Conservation (phyloP, 2,888 invertebrate species). For the Parnassius mnemosyne region DNA sequence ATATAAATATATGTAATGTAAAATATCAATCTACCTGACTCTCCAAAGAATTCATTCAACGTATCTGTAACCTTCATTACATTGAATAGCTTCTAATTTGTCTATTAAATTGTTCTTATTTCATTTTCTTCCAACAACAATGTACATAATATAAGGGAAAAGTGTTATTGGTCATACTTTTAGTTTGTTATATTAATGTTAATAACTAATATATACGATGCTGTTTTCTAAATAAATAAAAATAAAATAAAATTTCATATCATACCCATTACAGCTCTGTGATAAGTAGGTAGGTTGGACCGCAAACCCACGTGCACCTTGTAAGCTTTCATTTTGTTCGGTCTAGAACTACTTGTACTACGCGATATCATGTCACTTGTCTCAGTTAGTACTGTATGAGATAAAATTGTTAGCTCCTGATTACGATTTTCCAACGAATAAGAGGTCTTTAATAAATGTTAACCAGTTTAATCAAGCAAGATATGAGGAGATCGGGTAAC, state of each 20-base stretch:
- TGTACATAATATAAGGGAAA: no score
- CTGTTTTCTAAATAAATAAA: no score
- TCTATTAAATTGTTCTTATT: no score
- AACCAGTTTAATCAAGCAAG: background rate
- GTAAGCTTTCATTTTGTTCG: slow-evolving; percentile 24
- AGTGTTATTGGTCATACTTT: no score
- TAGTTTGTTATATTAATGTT: no score
- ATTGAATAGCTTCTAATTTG: no score
- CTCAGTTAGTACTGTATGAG: slow-evolving; percentile 1
- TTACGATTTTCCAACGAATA: slow-evolving; percentile 7
- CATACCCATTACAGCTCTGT: slow-evolving; percentile 12
- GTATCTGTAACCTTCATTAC: no score
- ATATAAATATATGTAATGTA: no score
- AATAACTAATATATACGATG: no score
- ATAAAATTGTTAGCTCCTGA: slow-evolving; percentile 16
- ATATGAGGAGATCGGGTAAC: background rate
- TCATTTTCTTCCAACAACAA: no score
- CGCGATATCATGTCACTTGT: slow-evolving; percentile 9
- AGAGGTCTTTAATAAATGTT: slow-evolving; percentile 1
- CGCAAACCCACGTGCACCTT: slow-evolving; percentile 9
- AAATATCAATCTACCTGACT: no score
- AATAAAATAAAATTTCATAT: slow-evolving; percentile 3
- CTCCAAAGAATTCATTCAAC: no score
- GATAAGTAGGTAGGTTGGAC: slow-evolving; percentile 13
- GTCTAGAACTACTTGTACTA: slow-evolving; percentile 11